phyloP scores from a whole-genome alignment of 2,797 vertebrate genomes.

The Tapera naevia region DNA sequence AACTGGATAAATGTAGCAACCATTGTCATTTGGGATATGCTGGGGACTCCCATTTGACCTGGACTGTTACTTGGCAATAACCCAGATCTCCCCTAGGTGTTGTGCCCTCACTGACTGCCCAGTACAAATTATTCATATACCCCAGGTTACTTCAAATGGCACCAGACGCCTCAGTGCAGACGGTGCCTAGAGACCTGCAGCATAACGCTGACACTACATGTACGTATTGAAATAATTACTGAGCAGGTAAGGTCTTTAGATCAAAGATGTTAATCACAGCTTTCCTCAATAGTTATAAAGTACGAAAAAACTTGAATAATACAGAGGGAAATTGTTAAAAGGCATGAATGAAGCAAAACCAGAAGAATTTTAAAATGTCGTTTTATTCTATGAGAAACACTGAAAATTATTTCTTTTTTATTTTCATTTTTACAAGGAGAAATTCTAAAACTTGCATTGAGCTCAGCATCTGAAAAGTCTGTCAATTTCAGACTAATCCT shows the following conservation, averaged over 20 bases:
- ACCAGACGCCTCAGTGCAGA: neutral
- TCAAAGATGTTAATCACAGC: neutral
- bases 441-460: neutral
- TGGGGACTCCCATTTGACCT: neutral
- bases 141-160: neutral
- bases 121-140: neutral
- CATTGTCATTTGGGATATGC: neutral
- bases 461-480: neutral
- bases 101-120: neutral
- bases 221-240: neutral
- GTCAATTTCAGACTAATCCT: neutral
- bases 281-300: neutral
- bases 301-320: neutral
- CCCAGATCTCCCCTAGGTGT: neutral
- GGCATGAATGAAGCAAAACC: neutral
- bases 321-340: neutral
- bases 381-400: neutral
- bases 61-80: neutral
- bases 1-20: neutral
- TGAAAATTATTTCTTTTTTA: neutral
- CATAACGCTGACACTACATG: accelerated
- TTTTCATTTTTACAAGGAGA: neutral
- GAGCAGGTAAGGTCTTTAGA: neutral
- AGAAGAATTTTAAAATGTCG: neutral
- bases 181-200: neutral